Evolutionary conservation across 2,888 invertebrate species (phyloP).

Genomic region (Thumatha senex): DNA sequence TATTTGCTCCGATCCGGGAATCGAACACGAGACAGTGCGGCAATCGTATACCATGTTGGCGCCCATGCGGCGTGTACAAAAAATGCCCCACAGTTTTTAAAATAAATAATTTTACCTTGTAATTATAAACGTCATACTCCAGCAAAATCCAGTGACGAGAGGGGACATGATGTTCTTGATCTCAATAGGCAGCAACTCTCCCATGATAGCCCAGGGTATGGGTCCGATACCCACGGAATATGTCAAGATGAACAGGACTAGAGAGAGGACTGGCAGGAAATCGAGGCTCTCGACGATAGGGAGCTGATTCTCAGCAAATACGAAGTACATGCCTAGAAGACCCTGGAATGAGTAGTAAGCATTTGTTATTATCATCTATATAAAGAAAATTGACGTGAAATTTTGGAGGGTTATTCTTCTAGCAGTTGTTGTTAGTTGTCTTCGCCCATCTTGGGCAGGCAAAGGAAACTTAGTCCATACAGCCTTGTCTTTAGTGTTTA

Average conservation of each 20-base stretch:
- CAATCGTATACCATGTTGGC: too few relatives aligned
- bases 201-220: constrained; percentile 92
- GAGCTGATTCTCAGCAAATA: constrained; percentile 68
- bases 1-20: too few relatives aligned
- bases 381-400: background rate
- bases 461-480: too few relatives aligned
- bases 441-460: too few relatives aligned
- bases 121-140: constrained; percentile 89
- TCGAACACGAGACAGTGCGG: too few relatives aligned
- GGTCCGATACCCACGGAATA: constrained; percentile 89
- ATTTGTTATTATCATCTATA: background rate
- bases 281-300: constrained; percentile 73
- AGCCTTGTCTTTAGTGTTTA: too few relatives aligned
- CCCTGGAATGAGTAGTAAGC: constrained; percentile 59
- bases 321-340: constrained; percentile 86
- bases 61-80: too few relatives aligned
- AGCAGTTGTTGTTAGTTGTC: too few relatives aligned
- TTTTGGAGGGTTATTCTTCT: too few relatives aligned
- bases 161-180: constrained; percentile 90
- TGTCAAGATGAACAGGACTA: constrained; percentile 89
- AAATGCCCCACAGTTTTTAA: too few relatives aligned
- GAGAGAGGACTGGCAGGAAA: constrained; percentile 88
- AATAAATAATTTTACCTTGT: constrained; percentile 86
- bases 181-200: constrained; percentile 91
- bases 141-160: constrained; percentile 90